Base-by-base conservation (phyloP, 2,113 vertebrate species). In the Nesoenas mayeri region DNA sequence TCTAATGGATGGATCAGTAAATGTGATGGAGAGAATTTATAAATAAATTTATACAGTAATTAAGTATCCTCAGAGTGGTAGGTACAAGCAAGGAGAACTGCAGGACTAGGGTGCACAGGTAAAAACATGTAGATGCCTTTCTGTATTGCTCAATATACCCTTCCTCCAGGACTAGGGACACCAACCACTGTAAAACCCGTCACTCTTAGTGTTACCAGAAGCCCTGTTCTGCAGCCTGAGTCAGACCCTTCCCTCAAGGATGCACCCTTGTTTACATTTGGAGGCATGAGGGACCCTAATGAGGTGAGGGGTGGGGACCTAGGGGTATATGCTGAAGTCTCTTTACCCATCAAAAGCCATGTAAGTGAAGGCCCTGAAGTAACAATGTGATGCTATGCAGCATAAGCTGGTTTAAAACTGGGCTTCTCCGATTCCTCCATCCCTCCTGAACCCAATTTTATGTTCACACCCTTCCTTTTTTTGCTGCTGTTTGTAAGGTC, bases 291-390 rank as follows among this genome's bases (percentile, higher is more conserved):
- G 26, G 4, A 87, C 6, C 6, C 15, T 47, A 51, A 38, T 9
- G 6, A 9, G 6, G 3, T 50, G 40, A 80, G 6, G 2, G 51
- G 9, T 42, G 25, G 17, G 16, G 22, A 56, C 6, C 32, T 9
- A 12, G 9, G 21, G 34, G 7, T 31, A 10, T 17, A 21, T n/a
- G 38, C 14, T 79, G 50, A 85, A 75, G 6, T 77, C 31, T 50
- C 53, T 82, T 34, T 87, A 22, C 1, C 6, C 5, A 4, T 2
- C 1, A 0, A 72, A 79, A 72, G 14, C 3, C 18, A 4, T 44
- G 12, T 44, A 72, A 69, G 5, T 15, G 7, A 40, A 84, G 12
- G 17, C 15, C 19, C 42, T 42, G 40, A 85, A 82, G 24, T 36
- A 31, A 71, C 32, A 66, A 81, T 6, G 21, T 11, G 53, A 48